phyloP scores from a whole-genome alignment of 2,113 vertebrate genomes.

The Chaetodon auriga region DNA sequence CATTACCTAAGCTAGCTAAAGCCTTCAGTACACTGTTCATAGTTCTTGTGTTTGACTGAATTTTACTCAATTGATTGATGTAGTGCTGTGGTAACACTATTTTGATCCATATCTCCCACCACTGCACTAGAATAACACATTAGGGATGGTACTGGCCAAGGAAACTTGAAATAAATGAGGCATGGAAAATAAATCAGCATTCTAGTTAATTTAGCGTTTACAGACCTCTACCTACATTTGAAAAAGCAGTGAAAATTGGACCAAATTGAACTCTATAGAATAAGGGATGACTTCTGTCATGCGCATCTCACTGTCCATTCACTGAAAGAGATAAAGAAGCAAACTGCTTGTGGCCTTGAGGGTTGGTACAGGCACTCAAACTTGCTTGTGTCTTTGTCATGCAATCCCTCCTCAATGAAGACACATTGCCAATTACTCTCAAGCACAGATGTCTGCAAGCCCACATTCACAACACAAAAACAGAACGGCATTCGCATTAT shows the following conservation, averaged over 20 bases:
- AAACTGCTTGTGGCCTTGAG: neutral
- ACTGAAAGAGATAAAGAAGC: constrained; percentile 39
- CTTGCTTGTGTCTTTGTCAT: constrained; percentile 8
- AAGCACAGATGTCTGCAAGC: neutral
- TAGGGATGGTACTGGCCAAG: neutral
- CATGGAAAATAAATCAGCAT: constrained; percentile 18
- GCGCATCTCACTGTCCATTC: constrained; percentile 10
- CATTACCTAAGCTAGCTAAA: no score
- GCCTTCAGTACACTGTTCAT: neutral
- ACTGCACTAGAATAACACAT: neutral
- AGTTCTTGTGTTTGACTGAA: neutral
- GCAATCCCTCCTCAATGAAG: constrained; percentile 1
- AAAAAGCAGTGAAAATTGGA: constrained; percentile 35
- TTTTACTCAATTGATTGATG: neutral
- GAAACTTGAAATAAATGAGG: neutral
- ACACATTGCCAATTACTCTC: constrained; percentile 4
- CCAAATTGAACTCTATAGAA: constrained; percentile 27
- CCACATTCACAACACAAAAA: constrained; percentile 14
- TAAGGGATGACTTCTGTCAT: constrained; percentile 31
- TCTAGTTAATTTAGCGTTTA: constrained; percentile 4
- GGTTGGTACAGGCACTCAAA: neutral
- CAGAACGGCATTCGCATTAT: neutral
- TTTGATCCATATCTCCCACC: neutral
- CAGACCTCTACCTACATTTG: neutral
- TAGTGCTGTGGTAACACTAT: neutral